Conservation (phyloP, 2,797 vertebrate species). For the Pseudotriccus pelzelni region DNA sequence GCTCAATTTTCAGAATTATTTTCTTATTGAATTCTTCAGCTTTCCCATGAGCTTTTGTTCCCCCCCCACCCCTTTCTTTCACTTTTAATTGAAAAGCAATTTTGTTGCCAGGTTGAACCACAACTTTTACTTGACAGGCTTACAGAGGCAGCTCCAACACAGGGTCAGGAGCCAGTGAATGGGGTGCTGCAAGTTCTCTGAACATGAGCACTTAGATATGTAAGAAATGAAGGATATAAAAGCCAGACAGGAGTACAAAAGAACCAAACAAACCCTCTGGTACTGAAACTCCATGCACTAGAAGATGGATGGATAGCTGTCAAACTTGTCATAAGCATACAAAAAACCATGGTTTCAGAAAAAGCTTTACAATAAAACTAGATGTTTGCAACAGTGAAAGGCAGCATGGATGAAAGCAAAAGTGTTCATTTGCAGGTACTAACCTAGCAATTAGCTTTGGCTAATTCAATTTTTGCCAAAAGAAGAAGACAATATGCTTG, state of each 20-base stretch:
- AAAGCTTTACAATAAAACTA: background rate
- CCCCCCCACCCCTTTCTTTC: background rate
- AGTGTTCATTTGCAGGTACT: background rate
- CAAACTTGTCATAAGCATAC: background rate
- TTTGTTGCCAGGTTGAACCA: background rate
- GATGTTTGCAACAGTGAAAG: background rate
- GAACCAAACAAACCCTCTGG: background rate
- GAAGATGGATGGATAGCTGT: background rate
- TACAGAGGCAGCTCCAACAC: background rate
- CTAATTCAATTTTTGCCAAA: background rate
- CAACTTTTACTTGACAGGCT: background rate
- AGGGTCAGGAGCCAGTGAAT: background rate
- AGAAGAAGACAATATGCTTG: background rate
- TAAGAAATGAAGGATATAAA: background rate
- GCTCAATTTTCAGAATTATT: background rate
- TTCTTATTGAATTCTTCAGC: background rate
- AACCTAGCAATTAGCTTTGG: background rate
- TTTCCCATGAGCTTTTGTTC: background rate
- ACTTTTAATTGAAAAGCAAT: background rate
- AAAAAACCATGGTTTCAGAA: background rate
- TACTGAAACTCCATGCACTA: background rate
- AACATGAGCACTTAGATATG: fast-evolving
- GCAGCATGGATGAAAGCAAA: background rate
- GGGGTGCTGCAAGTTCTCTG: background rate
- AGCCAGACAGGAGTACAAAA: background rate